phyloP scores from a whole-genome alignment of 2,797 vertebrate genomes.

The Paramormyrops hopkinsi region DNA sequence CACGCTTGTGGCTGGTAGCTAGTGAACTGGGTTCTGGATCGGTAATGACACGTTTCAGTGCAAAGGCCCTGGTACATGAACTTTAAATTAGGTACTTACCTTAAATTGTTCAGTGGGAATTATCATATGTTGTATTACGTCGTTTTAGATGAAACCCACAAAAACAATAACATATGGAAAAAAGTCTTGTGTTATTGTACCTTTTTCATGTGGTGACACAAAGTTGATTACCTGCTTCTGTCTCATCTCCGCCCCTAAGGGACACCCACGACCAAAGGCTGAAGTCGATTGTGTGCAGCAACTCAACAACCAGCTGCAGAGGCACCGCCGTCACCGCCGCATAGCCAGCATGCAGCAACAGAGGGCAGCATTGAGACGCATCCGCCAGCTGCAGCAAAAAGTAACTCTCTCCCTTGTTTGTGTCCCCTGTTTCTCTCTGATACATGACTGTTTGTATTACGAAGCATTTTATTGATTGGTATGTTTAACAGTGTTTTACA shows the following conservation, averaged over 20 bases:
- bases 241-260: constrained; percentile 47
- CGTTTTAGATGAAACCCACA: neutral
- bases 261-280: constrained; percentile 56
- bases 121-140: neutral
- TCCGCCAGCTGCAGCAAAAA: constrained; percentile 69
- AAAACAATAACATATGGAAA: neutral
- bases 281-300: constrained; percentile 70
- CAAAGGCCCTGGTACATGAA: neutral
- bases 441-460: neutral
- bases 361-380: constrained; percentile 51
- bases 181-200: neutral
- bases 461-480: neutral
- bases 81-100: neutral
- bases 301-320: constrained; percentile 58
- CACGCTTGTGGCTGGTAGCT: neutral
- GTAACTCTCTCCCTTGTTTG: constrained; percentile 41
- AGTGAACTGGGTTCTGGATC: neutral
- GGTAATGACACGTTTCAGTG: neutral
- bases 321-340: constrained; percentile 57
- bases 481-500: neutral
- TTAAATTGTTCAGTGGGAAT: neutral
- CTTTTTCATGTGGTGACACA: neutral
- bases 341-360: constrained; percentile 52
- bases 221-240: neutral
- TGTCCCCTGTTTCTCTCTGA: neutral